These are phyloP conservation scores for Polylopha cassiicola DNA, from an alignment of 2,888 invertebrate genomes.

Conservation along the genomic window DNA sequence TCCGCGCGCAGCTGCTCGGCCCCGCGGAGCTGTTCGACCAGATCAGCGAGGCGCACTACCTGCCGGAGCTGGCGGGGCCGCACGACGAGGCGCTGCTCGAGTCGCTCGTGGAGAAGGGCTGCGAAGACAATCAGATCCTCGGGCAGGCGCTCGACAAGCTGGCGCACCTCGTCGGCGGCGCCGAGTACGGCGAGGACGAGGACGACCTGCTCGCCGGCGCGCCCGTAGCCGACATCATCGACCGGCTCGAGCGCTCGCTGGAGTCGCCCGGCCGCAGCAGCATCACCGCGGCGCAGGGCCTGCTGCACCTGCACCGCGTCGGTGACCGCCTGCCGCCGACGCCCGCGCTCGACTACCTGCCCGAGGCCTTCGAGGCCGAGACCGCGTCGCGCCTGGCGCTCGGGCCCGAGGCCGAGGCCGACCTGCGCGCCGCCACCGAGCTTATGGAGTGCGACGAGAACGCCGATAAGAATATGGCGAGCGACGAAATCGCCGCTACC, in stretches of 20 bases:
- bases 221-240: conserved; percentile 79
- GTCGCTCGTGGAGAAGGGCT: conserved; percentile 79
- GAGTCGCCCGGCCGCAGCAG: conserved; percentile 65
- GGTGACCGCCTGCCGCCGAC: conserved; percentile 49
- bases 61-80: conserved; percentile 62
- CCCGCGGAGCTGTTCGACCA: conserved; percentile 70
- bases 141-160: conserved; percentile 65
- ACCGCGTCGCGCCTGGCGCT: conserved; percentile 60
- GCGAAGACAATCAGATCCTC: conserved; percentile 77
- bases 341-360: conserved; percentile 41
- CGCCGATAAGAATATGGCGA: conserved; percentile 54
- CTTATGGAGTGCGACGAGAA: conserved; percentile 46
- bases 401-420: conserved; percentile 37
- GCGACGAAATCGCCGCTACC: conserved; percentile 36
- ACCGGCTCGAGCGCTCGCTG: conserved; percentile 79
- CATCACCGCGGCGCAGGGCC: conserved; percentile 64
- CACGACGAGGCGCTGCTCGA: conserved; percentile 77
- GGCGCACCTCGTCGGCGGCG: conserved; percentile 56
- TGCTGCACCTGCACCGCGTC: conserved; percentile 61
- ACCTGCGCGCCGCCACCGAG: conserved; percentile 39
- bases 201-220: conserved; percentile 65
- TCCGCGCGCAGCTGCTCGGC: conserved; percentile 51
- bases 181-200: conserved; percentile 68
- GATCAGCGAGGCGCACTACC: conserved; percentile 68
- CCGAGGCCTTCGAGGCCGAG: conserved; percentile 57